Evolutionary conservation across 2,888 invertebrate species (phyloP).

Genomic region (Ornithoptera alexandrae): DNA sequence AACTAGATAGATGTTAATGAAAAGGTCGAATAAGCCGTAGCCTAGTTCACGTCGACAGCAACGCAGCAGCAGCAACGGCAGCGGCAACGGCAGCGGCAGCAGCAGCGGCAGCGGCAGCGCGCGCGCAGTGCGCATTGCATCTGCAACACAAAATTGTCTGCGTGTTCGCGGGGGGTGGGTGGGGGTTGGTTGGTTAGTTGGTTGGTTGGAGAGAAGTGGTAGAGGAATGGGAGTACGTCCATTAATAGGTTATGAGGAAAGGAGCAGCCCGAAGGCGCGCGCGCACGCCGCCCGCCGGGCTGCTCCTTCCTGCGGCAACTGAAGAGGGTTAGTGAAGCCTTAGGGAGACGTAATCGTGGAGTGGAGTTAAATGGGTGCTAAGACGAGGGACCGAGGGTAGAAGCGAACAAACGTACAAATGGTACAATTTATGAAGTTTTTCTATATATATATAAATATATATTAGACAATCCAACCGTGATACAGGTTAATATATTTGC

Average conservation of each 20-base stretch:
- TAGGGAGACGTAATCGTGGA: slow-evolving; percentile 40
- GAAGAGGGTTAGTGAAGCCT: slow-evolving; percentile 57
- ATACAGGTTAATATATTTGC: slow-evolving; percentile 47
- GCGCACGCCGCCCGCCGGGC: slow-evolving; percentile 34
- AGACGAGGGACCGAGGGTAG: slow-evolving; percentile 52
- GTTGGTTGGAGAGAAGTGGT: too few relatives aligned
- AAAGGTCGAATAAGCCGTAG: slow-evolving; percentile 59
- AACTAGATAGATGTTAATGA: slow-evolving; percentile 70
- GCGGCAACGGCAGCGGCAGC: too few relatives aligned
- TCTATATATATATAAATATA: slow-evolving; percentile 20
- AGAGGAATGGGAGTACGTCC: slow-evolving; percentile 36
- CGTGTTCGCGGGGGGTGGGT: slow-evolving; percentile 20
- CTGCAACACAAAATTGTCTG: slow-evolving; percentile 4
- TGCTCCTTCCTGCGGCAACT: slow-evolving; percentile 44
- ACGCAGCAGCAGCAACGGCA: slow-evolving; percentile 8
- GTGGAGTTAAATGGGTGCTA: slow-evolving; percentile 62
- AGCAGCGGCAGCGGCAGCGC: not conserved
- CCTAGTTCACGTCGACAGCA: slow-evolving; percentile 53
- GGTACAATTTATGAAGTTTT: slow-evolving; percentile 24
- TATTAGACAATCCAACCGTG: slow-evolving; percentile 42
- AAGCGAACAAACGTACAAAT: slow-evolving; percentile 38
- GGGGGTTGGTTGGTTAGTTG: too few relatives aligned
- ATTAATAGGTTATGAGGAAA: slow-evolving; percentile 28
- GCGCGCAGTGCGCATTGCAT: not conserved
- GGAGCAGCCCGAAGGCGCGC: slow-evolving; percentile 32